These are phyloP conservation scores for Heptranchias perlo DNA, from an alignment of 2,113 vertebrate species.

Conservation along the genomic window DNA sequence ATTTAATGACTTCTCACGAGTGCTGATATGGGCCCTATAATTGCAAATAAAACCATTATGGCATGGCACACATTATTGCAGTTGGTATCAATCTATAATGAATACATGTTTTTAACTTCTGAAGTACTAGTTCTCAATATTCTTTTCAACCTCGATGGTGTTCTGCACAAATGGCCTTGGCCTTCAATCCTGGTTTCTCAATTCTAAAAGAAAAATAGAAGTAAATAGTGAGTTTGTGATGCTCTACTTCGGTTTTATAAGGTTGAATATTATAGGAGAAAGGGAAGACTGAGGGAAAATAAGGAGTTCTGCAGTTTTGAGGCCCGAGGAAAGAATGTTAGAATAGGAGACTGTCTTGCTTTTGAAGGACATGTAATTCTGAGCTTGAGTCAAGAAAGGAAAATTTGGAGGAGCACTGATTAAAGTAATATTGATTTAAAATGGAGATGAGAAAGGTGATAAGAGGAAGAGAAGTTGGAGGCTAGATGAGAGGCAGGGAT, in stretches of 20 bases:
- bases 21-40: neutral
- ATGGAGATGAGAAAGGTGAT: no score
- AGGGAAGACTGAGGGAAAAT: neutral
- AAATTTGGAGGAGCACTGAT: no score
- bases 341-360: no score
- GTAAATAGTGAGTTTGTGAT: neutral
- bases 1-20: neutral
- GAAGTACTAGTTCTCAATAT: neutral
- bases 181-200: neutral
- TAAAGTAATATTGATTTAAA: no score
- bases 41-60: constrained; percentile 17
- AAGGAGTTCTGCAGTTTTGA: no score
- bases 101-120: neutral
- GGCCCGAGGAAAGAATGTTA: no score
- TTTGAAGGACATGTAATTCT: no score
- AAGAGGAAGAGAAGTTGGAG: no score
- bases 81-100: neutral
- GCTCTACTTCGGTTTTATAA: neutral
- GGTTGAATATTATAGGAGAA: neutral
- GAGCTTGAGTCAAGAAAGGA: no score
- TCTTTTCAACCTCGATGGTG: neutral
- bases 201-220: neutral
- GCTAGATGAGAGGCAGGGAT: no score
- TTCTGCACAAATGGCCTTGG: neutral
- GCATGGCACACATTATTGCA: neutral